These are phyloP conservation scores for Eristalis arbustorum DNA, from an alignment of 2,888 invertebrate genomes.

Conservation along the genomic window DNA sequence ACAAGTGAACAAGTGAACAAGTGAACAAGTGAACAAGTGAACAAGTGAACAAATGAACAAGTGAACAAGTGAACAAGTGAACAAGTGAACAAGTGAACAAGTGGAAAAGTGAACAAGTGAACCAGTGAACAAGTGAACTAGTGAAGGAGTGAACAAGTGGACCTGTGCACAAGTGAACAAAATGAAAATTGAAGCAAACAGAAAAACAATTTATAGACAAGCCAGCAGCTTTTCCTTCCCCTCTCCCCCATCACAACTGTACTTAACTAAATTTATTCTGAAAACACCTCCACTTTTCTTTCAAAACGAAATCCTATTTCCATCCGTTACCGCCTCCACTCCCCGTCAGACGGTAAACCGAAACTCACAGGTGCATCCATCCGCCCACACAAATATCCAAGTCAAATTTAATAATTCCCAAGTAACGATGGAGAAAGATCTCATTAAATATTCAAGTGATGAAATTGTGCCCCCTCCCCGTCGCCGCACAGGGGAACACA, in stretches of 20 bases:
- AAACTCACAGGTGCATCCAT: neutral
- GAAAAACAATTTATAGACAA: too few relatives aligned
- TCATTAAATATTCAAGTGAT: constrained; percentile 65
- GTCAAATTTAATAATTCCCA: constrained; percentile 28
- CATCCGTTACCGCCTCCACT: neutral
- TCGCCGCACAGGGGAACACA: neutral
- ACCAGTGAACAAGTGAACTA: too few relatives aligned
- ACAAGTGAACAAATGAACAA: too few relatives aligned
- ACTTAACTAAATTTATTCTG: neutral
- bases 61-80: too few relatives aligned
- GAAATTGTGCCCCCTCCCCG: constrained; percentile 42
- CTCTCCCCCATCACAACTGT: neutral
- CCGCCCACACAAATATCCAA: neutral
- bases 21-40: too few relatives aligned
- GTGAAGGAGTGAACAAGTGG: too few relatives aligned
- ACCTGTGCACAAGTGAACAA: too few relatives aligned
- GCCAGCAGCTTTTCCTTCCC: too few relatives aligned
- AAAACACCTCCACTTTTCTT: neutral
- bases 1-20: too few relatives aligned
- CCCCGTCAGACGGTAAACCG: neutral
- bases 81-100: too few relatives aligned
- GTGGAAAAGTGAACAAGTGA: too few relatives aligned
- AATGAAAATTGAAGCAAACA: too few relatives aligned
- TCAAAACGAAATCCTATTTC: neutral
- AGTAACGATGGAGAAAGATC: constrained; percentile 15